These are phyloP conservation scores for Phaenicophaeus curvirostris DNA, from an alignment of 2,797 vertebrate genomes.

Conservation along the genomic window DNA sequence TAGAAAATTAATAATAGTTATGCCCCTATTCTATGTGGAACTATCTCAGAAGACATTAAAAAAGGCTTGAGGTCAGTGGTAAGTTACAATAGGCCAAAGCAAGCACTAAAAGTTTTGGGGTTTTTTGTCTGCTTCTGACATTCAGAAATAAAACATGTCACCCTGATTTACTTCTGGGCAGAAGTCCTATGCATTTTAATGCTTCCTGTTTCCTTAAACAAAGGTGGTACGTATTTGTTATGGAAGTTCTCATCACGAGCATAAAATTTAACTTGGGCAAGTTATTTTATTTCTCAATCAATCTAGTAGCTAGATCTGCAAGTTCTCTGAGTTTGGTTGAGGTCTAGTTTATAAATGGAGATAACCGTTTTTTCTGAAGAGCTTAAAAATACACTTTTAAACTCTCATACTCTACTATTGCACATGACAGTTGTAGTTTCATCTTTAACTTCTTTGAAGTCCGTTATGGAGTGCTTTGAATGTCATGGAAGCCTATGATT, in stretches of 20 bases:
- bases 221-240: neutral
- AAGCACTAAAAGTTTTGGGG: neutral
- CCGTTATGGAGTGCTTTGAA: neutral
- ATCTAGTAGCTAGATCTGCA: neutral
- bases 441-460: neutral
- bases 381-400: neutral
- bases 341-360: neutral
- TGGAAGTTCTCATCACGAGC: neutral
- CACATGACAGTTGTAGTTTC: rapidly evolving
- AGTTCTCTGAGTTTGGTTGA: neutral
- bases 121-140: neutral
- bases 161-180: neutral
- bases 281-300: neutral
- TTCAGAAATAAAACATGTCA: neutral
- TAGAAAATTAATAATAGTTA: neutral
- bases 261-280: neutral
- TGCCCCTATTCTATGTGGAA: neutral
- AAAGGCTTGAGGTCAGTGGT: neutral
- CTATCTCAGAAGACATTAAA: neutral
- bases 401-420: neutral
- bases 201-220: neutral
- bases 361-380: neutral
- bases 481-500: neutral
- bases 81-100: neutral
- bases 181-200: neutral